These are phyloP conservation scores for Tiliqua scincoides DNA, from an alignment of 2,113 vertebrate genomes.

Conservation along the genomic window DNA sequence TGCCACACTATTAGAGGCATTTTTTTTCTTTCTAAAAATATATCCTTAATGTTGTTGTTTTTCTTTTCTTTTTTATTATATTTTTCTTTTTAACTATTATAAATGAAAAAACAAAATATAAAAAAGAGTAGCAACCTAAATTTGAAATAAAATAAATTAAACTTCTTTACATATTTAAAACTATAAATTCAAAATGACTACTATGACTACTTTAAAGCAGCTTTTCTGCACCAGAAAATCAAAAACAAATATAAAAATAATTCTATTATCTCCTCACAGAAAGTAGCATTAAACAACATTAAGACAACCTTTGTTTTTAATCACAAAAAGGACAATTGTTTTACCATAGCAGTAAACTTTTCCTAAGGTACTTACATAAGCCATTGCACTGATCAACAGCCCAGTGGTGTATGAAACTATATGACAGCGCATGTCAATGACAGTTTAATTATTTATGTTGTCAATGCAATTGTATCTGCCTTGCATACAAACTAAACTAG, in stretches of 20 bases:
- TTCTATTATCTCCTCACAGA: constrained; percentile 28
- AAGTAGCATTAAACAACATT: not conserved
- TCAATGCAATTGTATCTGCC: constrained; percentile 66
- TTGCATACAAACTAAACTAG: constrained; percentile 59
- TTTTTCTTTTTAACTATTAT: no score
- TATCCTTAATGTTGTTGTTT: no score
- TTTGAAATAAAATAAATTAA: constrained; percentile 18
- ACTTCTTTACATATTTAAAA: no score
- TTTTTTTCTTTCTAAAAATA: no score
- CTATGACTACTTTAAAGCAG: constrained; percentile 6
- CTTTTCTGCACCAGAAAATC: constrained; percentile 38
- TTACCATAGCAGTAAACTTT: constrained; percentile 12
- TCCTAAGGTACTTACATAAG: constrained; percentile 22
- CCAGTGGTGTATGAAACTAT: constrained; percentile 51
- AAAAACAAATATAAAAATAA: no score
- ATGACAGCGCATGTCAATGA: constrained; percentile 48
- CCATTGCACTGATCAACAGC: not conserved
- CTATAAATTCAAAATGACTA: no score
- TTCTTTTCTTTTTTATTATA: no score
- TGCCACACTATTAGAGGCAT: no score
- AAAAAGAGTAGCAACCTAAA: no score
- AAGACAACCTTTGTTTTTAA: not conserved
- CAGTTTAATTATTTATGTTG: constrained; percentile 78
- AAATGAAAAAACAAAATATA: no score
- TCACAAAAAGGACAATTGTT: not conserved